Conservation (phyloP, 53 echinoderm and acorn worm genomes). For the Temnopleurus reevesii region DNA sequence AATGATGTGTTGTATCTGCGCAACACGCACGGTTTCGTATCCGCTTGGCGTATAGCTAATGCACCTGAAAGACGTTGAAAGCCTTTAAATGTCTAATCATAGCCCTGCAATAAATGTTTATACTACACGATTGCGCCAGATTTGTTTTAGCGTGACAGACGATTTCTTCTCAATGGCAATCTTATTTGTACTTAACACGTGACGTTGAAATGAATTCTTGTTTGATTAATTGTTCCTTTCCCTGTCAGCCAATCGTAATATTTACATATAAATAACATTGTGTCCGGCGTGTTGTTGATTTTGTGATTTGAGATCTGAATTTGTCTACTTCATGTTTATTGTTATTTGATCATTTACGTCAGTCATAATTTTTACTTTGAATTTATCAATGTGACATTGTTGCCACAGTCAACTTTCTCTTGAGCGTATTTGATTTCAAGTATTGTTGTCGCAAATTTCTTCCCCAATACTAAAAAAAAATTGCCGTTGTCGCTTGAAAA, state of each 20-base stretch:
- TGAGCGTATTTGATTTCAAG: no score
- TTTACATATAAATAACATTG: conserved; percentile 30
- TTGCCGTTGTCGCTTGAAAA: no score
- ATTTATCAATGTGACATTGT: no score
- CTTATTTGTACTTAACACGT: conserved; percentile 35
- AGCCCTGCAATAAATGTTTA: conserved; percentile 48
- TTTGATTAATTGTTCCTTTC: conserved; percentile 47
- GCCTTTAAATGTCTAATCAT: conserved; percentile 51
- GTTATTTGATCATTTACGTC: background rate
- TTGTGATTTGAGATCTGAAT: conserved; percentile 6
- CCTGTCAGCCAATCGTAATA: background rate
- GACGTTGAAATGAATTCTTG: conserved; percentile 33
- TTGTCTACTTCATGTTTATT: background rate
- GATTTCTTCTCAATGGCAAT: conserved; percentile 14
- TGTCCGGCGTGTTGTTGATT: conserved; percentile 16
- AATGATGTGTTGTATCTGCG: no score
- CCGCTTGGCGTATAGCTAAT: background rate
- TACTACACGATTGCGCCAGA: conserved; percentile 44
- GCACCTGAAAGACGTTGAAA: conserved; percentile 23
- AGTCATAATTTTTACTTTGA: no score
- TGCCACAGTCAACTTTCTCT: no score
- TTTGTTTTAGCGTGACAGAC: conserved; percentile 16
- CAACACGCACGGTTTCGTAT: background rate
- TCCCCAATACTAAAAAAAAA: no score
- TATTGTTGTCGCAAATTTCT: no score